phyloP scores from a whole-genome alignment of 2,888 invertebrate species.

The Trachelus stipa region DNA sequence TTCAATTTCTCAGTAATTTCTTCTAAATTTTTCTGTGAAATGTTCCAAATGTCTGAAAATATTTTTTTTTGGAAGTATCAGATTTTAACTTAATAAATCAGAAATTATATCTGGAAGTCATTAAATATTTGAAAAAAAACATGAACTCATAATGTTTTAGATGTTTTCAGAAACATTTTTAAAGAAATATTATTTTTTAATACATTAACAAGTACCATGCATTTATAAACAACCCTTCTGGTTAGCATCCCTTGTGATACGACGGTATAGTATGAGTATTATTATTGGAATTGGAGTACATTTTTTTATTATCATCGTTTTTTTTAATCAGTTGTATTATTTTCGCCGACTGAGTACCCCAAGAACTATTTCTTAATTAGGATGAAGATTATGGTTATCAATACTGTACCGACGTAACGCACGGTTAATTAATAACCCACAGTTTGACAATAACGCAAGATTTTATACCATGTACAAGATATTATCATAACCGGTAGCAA shows the following conservation, averaged over 20 bases:
- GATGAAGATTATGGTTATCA: too few species aligned
- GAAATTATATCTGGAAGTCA: too few species aligned
- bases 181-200: not conserved
- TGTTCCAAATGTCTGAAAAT: too few species aligned
- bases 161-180: not conserved
- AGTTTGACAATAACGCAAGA: not conserved
- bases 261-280: slow-evolving; percentile 30
- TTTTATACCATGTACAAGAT: not conserved
- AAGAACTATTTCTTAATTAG: slow-evolving; percentile 22
- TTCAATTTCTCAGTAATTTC: too few species aligned
- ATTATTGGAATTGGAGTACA: not conserved
- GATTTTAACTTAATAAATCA: too few species aligned
- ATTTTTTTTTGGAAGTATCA: too few species aligned
- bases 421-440: not conserved
- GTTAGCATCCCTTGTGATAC: slow-evolving; percentile 18
- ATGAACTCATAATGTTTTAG: not conserved
- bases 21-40: too few species aligned
- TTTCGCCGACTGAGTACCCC: slow-evolving; percentile 29
- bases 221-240: not conserved
- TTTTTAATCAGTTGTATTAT: slow-evolving; percentile 18
- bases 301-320: not conserved
- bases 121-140: too few species aligned
- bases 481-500: not conserved
- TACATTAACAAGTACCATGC: not conserved
- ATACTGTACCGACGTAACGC: slow-evolving; percentile 7